A percentile compares a stretch with the other conserved stretches of the same genome.
Evolutionary conservation across 2,888 invertebrate genomes (phyloP).

Genomic region (Thymelicus lineola): DNA sequence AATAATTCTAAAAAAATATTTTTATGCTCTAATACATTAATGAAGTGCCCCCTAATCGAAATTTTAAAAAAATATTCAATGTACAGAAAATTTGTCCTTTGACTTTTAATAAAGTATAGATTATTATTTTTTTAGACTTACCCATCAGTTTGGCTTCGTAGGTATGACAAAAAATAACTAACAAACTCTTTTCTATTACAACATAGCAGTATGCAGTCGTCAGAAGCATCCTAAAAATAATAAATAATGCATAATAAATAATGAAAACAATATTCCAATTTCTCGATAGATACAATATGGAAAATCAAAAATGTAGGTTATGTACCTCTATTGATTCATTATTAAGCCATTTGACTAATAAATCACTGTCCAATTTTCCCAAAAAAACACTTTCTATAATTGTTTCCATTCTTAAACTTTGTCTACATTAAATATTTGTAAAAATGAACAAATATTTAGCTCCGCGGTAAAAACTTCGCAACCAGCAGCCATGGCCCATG

Average conservation of each 20-base stretch:
- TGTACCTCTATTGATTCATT: slow-evolving; percentile 70
- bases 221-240: slow-evolving; percentile 64
- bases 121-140: slow-evolving; percentile 54
- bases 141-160: slow-evolving; percentile 83
- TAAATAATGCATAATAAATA: no score
- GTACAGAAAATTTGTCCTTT: no score
- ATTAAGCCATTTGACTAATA: slow-evolving; percentile 77
- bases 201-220: slow-evolving; percentile 68
- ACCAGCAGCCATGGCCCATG: slow-evolving; percentile 7
- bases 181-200: slow-evolving; percentile 82
- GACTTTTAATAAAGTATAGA: no score
- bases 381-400: slow-evolving; percentile 77
- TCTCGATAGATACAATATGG: slow-evolving; percentile 23
- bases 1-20: no score
- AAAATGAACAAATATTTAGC: slow-evolving; percentile 55
- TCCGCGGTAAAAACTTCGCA: slow-evolving; percentile 37
- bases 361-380: slow-evolving; percentile 66
- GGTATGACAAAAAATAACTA: slow-evolving; percentile 82
- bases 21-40: no score
- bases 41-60: no score
- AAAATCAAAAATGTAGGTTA: slow-evolving; percentile 56
- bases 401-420: slow-evolving; percentile 70
- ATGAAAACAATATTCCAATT: not conserved
- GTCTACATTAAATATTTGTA: slow-evolving; percentile 45
- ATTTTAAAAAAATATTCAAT: no score